phyloP scores from a whole-genome alignment of 2,888 invertebrate species.

The Xanthorhoe spadicearia region DNA sequence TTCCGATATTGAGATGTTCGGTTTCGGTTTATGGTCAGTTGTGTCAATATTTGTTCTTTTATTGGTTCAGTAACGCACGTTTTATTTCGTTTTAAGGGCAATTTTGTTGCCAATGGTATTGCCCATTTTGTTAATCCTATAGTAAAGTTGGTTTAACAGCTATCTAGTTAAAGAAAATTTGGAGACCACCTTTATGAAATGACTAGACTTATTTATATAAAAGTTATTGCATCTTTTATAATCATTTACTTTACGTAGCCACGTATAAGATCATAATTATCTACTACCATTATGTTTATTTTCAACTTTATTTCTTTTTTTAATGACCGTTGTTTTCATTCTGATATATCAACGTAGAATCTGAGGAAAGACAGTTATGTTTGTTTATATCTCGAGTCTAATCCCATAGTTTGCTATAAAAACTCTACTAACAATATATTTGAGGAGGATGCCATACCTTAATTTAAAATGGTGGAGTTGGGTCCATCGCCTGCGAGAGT shows the following conservation, averaged over 20 bases:
- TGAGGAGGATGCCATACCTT: conserved; percentile 27
- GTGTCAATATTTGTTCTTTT: conserved; percentile 39
- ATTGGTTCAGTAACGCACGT: conserved; percentile 28
- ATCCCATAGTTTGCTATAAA: conserved; percentile 19
- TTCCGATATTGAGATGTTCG: conserved; percentile 45
- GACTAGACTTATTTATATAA: background rate
- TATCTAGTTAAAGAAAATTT: background rate
- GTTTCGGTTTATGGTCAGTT: conserved; percentile 41
- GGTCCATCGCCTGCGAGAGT: conserved; percentile 35
- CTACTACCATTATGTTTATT: background rate
- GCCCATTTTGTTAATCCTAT: conserved; percentile 17
- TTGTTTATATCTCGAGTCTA: conserved; percentile 1
- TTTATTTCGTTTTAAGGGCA: conserved; percentile 24
- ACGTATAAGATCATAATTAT: background rate
- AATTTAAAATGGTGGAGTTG: conserved; percentile 22
- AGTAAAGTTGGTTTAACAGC: conserved; percentile 5
- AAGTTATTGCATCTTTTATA: background rate
- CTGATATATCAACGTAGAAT: background rate
- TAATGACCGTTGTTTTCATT: background rate
- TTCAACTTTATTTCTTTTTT: background rate
- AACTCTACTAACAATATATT: conserved; percentile 18
- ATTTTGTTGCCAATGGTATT: conserved; percentile 18
- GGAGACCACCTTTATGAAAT: conserved; percentile 9
- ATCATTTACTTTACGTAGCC: background rate
- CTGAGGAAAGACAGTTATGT: background rate